phyloP scores from a whole-genome alignment of 1,140 invertebrate genomes.

The Brachionus sp. region DNA sequence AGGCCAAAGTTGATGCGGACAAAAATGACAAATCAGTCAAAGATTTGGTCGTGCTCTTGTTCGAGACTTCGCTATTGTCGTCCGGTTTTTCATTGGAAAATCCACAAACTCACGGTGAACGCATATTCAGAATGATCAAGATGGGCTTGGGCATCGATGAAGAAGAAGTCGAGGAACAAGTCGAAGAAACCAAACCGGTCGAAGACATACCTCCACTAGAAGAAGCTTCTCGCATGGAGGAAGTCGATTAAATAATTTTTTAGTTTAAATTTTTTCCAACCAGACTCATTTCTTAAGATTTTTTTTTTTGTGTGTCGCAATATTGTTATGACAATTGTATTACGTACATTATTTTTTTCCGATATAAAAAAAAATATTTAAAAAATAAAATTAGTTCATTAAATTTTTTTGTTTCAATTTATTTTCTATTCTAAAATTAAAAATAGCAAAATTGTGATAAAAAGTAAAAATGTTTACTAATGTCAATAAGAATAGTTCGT shows the following conservation, averaged over 20 bases:
- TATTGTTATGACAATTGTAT: slow-evolving; percentile 2
- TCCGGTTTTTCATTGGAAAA: slow-evolving; percentile 59
- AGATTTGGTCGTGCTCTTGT: slow-evolving; percentile 58
- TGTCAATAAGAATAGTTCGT: too few relatives aligned
- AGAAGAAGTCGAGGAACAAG: slow-evolving; percentile 66
- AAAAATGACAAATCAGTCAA: slow-evolving; percentile 92
- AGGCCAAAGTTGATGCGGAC: slow-evolving; percentile 84
- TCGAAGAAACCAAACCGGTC: slow-evolving; percentile 64
- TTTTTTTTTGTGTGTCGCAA: background rate
- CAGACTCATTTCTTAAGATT: background rate
- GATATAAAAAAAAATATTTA: too few relatives aligned
- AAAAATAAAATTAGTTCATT: background rate
- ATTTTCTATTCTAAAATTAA: too few relatives aligned
- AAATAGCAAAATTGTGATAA: too few relatives aligned
- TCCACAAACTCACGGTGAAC: slow-evolving; percentile 59
- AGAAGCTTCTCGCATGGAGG: slow-evolving; percentile 93
- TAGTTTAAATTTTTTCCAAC: background rate
- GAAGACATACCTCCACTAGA: slow-evolving; percentile 72
- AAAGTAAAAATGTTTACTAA: too few relatives aligned
- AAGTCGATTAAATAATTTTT: slow-evolving; percentile 77
- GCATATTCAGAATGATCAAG: slow-evolving; percentile 83
- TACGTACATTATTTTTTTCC: background rate
- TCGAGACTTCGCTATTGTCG: slow-evolving; percentile 58
- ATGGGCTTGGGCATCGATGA: slow-evolving; percentile 80
- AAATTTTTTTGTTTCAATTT: background rate